These are phyloP conservation scores for Mugil cephalus DNA, from an alignment of 2,113 vertebrate species.

Conservation along the genomic window DNA sequence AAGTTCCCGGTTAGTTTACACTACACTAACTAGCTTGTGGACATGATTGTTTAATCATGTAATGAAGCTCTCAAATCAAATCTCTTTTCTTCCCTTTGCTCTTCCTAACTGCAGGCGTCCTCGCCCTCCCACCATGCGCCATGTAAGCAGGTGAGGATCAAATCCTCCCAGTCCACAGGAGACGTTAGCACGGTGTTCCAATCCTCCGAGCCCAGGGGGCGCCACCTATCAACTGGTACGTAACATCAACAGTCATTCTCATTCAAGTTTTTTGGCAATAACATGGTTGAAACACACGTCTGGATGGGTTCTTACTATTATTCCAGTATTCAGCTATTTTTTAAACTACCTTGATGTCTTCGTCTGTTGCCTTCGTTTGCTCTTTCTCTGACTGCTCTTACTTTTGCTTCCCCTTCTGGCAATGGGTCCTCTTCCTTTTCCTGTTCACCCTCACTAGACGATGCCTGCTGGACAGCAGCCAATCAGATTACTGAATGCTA, in stretches of 20 bases:
- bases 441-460: constrained; percentile 88
- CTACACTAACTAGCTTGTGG: background rate
- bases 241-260: background rate
- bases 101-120: constrained; percentile 66
- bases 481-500: constrained; percentile 82
- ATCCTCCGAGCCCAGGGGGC: constrained; percentile 90
- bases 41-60: background rate
- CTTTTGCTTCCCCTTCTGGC: constrained; percentile 91
- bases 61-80: constrained; percentile 21
- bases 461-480: constrained; percentile 86
- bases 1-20: constrained; percentile 43
- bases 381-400: constrained; percentile 84
- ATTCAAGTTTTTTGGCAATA: background rate
- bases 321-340: background rate
- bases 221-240: constrained; percentile 91
- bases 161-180: constrained; percentile 93
- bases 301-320: background rate
- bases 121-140: constrained; percentile 87
- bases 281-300: background rate
- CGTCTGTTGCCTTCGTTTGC: constrained; percentile 27
- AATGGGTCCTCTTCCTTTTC: constrained; percentile 93
- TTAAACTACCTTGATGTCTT: constrained; percentile 2
- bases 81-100: background rate
- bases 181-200: constrained; percentile 91
- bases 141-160: constrained; percentile 95